Base-by-base conservation (phyloP, 35 echinoderm and acorn worm species). In the Ophioderma brevispina region DNA sequence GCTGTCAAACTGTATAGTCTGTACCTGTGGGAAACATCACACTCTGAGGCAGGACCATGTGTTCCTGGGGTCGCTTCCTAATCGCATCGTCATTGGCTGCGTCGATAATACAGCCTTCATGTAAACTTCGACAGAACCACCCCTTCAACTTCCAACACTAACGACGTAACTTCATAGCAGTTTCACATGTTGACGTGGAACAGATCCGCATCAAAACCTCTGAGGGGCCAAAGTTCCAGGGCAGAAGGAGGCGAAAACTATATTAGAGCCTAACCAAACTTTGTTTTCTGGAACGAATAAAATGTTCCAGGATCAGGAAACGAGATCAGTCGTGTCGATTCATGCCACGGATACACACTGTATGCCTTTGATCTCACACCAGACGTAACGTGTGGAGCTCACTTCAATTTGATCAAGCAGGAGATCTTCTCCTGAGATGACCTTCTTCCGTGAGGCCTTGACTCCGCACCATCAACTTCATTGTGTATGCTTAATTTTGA, bases 141-240 rank as follows among this genome's bases (percentile, higher is more conserved):
- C 89, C 94, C n/a, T 96, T 38, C 46, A 96, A 91, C 39, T 95
- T 95, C 77, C n/a, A 95, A 2, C 88, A 95, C 46, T 95, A 87
- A 32, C 84, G 80, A 13, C 42, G 76, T 15, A 92, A 88, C 28
- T 89, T 76, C 41, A 0, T 95, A 34, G 81, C 94, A 1, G 21
- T 95, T 14, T n/a, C n/a, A n/a, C 88, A 95, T 35, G 40, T 86
- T 19, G 89, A 96, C 56, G 91, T 85, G 3, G 94, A 96, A 50
- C 90, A 96, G 50, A 84, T 96, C n/a, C 94, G n/a, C 87, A 11
- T 86, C 55, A 28, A 96, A 88, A 46, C n/a, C 94, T 17, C 35
- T 96, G 11, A 90, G 86, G n/a, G n/a, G 52, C 94, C n/a, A 33
- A 86, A 78, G 23, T 94, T 90, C 36, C 32, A n/a, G 13, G 82